Base-by-base conservation (phyloP, 2,797 vertebrate species). In the Varecia variegata region DNA sequence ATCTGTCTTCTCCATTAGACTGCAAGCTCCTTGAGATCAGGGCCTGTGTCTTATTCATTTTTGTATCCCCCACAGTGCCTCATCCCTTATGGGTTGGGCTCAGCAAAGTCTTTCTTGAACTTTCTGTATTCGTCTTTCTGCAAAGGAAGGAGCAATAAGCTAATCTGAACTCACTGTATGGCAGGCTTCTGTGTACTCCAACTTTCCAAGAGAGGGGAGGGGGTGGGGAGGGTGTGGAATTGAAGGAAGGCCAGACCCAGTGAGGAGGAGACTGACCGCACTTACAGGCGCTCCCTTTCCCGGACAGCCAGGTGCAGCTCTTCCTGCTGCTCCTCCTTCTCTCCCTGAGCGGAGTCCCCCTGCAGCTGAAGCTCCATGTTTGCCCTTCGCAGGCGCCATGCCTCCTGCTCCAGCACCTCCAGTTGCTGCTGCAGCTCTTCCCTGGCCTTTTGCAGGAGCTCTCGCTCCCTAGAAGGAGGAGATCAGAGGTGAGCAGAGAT, bases 371-470 rank as follows among this genome's bases (percentile, higher is more conserved):
- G 96, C 25, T 98, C 98, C 88, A 95, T 5, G 2, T 98, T 98
- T 32, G 95, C 96, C 74, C 76, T 98, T 18, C 97, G 98, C 27
- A 99, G 98, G 30, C 96, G 90, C 9, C 98, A 98, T 0, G 98
- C 97, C 95, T 99, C 99, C 96, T 96, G 97, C 86, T 98, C 97
- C 21, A 85, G 89, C 56, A 95, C 98, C 81, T 98, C 98, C 86
- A 99, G 98, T 47, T 98, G 98, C 27, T 98, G 98, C 95, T 98
- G 98, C 76, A 99, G 97, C 54, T 98, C 97, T 68, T 98, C 97
- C 40, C 96, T 98, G 73, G 98, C 98, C 84, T 97, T 98, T 96
- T 98, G 98, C 2, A 99, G 92, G 43, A 98, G 98, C 95, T 98
- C 98, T 80, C 98, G 97, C 71, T 99, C 98, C 95, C 98, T 98